Conservation (phyloP, 2,888 invertebrate genomes). For the Eupithecia centaureata region DNA sequence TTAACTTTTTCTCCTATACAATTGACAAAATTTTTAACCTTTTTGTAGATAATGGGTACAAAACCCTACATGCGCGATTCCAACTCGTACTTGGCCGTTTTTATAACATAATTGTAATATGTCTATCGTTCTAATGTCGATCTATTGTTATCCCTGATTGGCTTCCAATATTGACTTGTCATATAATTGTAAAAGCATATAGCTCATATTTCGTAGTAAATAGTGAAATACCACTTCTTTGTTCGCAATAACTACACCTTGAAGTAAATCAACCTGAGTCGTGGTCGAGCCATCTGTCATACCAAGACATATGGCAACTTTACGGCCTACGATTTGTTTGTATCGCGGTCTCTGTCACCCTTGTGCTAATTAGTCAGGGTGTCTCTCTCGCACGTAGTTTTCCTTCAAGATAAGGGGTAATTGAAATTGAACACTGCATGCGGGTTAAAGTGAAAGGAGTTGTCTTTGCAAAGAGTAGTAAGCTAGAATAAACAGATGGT, state of each 20-base stretch:
- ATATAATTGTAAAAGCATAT: neutral
- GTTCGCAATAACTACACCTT: slow-evolving; percentile 29
- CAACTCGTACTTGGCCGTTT: too few species aligned
- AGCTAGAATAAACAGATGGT: slow-evolving; percentile 14
- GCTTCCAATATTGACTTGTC: neutral
- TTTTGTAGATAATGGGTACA: too few species aligned
- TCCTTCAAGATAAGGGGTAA: slow-evolving; percentile 75
- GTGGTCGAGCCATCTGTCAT: slow-evolving; percentile 78
- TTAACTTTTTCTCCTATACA: too few species aligned
- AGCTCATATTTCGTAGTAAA: neutral
- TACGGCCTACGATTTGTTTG: slow-evolving; percentile 79
- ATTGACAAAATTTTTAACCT: too few species aligned
- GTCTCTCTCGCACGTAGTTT: slow-evolving; percentile 64
- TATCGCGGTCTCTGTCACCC: slow-evolving; percentile 58
- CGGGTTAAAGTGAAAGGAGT: slow-evolving; percentile 79
- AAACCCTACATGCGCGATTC: too few species aligned
- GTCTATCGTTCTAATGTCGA: neutral
- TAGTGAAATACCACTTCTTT: slow-evolving; percentile 21
- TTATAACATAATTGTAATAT: too few species aligned
- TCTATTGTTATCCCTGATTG: neutral
- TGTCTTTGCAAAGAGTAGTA: slow-evolving; percentile 60
- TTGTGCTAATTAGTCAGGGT: slow-evolving; percentile 24
- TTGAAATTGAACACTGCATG: slow-evolving; percentile 80
- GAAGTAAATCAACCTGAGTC: slow-evolving; percentile 64
- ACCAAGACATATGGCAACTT: slow-evolving; percentile 73